Evolutionary conservation across 1,140 invertebrate genomes (phyloP).

Genomic region (Sitobion miscanthi): DNA sequence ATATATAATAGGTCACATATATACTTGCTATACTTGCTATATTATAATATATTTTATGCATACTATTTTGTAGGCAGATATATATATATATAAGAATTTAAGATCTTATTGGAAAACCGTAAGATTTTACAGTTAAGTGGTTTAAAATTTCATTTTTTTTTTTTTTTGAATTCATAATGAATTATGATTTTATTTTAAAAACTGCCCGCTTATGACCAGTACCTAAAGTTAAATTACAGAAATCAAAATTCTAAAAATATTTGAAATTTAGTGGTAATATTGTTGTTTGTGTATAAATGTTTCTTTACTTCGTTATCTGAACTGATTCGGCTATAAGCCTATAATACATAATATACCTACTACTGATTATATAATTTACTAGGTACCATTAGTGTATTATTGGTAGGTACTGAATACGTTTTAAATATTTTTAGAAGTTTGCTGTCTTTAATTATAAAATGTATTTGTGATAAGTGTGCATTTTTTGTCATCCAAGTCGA

Average conservation of each 20-base stretch:
- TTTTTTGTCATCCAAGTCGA: not conserved
- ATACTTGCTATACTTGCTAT: no score
- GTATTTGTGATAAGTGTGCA: not conserved
- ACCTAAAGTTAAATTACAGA: not conserved
- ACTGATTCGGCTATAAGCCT: not conserved
- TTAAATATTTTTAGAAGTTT: not conserved
- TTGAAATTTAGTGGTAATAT: no score
- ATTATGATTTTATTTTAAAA: not conserved
- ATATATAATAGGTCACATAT: not conserved
- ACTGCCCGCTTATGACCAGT: not conserved
- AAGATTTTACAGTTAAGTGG: not conserved
- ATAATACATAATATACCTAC: not conserved
- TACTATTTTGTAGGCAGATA: not conserved
- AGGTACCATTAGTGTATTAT: no score
- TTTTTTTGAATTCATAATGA: not conserved
- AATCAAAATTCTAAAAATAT: not conserved
- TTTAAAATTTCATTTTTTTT: not conserved
- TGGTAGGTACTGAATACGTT: no score
- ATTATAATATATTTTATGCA: not conserved
- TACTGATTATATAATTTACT: no score
- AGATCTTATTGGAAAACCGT: not conserved
- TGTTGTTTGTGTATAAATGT: not conserved
- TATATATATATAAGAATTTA: not conserved
- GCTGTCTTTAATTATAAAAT: not conserved
- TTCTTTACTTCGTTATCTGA: not conserved